phyloP scores from a whole-genome alignment of 2,113 vertebrate species.

The Calyptomena viridis region DNA sequence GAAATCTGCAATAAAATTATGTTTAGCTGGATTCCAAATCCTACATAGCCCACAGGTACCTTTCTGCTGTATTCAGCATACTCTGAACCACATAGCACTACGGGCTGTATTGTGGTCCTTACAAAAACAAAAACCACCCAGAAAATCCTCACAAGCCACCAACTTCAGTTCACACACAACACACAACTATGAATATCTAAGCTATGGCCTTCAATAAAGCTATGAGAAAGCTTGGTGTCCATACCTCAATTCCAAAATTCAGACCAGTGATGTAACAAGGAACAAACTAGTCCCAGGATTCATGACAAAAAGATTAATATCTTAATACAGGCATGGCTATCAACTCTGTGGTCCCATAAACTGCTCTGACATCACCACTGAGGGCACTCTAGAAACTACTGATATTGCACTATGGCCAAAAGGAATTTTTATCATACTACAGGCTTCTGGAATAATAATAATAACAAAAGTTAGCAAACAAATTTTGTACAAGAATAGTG shows the following conservation, averaged over 20 bases:
- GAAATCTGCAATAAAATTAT: background rate
- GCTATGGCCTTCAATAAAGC: background rate
- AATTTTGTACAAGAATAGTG: background rate
- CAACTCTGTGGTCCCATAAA: background rate
- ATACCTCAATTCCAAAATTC: background rate
- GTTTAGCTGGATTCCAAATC: background rate
- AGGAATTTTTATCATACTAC: background rate
- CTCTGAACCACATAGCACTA: background rate
- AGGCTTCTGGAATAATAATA: background rate
- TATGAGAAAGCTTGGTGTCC: background rate
- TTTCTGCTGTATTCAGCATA: background rate
- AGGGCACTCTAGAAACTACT: background rate
- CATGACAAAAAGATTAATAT: background rate
- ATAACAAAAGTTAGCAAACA: background rate
- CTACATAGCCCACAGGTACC: background rate
- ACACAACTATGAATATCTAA: rapidly evolving
- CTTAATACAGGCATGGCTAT: background rate
- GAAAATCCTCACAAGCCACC: background rate
- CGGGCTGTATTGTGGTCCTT: rapidly evolving
- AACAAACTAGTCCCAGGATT: background rate
- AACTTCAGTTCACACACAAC: background rate
- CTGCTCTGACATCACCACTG: background rate
- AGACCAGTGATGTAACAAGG: background rate
- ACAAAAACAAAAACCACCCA: background rate
- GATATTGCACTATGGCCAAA: background rate